Conservation (phyloP, 2,113 vertebrate species). For the Chloroceryle aenea region DNA sequence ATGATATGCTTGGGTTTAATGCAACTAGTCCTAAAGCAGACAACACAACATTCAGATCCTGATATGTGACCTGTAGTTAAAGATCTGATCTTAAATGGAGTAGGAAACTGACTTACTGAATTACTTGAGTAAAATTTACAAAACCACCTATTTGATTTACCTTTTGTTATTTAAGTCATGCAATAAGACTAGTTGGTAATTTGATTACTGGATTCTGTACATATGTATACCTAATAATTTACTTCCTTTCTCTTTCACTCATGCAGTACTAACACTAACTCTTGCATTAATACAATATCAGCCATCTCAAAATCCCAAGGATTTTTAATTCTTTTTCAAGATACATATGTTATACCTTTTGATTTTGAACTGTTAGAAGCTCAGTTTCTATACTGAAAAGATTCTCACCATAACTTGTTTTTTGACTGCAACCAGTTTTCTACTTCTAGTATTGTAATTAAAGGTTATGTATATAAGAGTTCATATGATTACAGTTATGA, state of each 20-base stretch:
- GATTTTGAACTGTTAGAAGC: background rate
- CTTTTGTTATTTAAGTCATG: background rate
- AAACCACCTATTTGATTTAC: background rate
- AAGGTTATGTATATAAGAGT: constrained; percentile 65
- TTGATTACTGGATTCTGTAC: background rate
- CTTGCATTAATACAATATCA: background rate
- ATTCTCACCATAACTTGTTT: constrained; percentile 56
- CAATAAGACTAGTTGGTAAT: background rate
- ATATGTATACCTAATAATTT: background rate
- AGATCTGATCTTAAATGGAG: background rate
- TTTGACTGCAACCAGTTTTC: constrained; percentile 59
- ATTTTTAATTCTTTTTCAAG: background rate
- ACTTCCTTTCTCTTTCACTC: background rate
- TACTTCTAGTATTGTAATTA: constrained; percentile 72
- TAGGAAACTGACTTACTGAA: background rate
- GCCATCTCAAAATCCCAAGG: background rate
- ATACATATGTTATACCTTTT: background rate
- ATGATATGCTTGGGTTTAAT: background rate
- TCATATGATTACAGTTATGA: constrained; percentile 68
- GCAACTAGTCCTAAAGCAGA: background rate
- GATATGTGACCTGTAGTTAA: background rate
- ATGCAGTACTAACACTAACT: background rate
- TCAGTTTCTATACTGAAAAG: constrained; percentile 47
- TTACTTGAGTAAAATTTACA: background rate
- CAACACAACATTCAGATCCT: background rate